Conservation (phyloP, 2,888 invertebrate species). For the Blastobasis adustella region DNA sequence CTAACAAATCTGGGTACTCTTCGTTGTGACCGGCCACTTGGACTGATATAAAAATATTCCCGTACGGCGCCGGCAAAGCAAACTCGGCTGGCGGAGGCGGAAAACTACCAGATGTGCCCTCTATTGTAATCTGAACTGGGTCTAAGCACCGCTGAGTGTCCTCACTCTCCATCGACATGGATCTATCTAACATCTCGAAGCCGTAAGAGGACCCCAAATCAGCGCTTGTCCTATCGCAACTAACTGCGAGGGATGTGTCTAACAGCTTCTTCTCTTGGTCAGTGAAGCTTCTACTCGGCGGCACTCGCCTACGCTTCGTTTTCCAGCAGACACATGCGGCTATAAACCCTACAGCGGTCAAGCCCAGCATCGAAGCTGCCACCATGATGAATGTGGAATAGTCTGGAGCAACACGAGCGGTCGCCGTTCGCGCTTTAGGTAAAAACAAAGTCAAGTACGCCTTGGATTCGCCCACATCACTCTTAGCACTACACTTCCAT, state of each 20-base stretch:
- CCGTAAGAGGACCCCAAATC: conserved; percentile 73
- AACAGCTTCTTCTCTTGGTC: conserved; percentile 92
- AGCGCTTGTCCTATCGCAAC: conserved; percentile 79
- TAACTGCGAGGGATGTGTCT: conserved; percentile 81
- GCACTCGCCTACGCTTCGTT: conserved; percentile 83
- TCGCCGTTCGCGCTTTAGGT: conserved; percentile 80
- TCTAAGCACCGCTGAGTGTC: conserved; percentile 63
- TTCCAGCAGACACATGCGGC: conserved; percentile 72
- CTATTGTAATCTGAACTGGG: conserved; percentile 77
- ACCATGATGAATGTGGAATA: conserved; percentile 83
- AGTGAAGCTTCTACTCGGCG: conserved; percentile 81
- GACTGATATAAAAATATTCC: conserved; percentile 91
- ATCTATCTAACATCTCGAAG: conserved; percentile 69
- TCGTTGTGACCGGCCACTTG: conserved; percentile 81
- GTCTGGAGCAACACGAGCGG: conserved; percentile 81
- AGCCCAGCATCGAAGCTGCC: conserved; percentile 80
- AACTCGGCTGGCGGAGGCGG: conserved; percentile 67
- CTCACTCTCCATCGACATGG: conserved; percentile 67
- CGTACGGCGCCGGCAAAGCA: conserved; percentile 68
- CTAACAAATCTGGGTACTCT: conserved; percentile 87
- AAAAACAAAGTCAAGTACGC: conserved; percentile 75
- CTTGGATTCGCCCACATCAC: conserved; percentile 76
- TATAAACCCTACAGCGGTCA: conserved; percentile 77
- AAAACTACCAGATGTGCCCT: conserved; percentile 60
- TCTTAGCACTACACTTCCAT: conserved; percentile 87